Evolutionary conservation across 1,140 invertebrate species (phyloP), one percentile per base, ranked within the genome.

Genomic region (Heliconius himera): DNA sequence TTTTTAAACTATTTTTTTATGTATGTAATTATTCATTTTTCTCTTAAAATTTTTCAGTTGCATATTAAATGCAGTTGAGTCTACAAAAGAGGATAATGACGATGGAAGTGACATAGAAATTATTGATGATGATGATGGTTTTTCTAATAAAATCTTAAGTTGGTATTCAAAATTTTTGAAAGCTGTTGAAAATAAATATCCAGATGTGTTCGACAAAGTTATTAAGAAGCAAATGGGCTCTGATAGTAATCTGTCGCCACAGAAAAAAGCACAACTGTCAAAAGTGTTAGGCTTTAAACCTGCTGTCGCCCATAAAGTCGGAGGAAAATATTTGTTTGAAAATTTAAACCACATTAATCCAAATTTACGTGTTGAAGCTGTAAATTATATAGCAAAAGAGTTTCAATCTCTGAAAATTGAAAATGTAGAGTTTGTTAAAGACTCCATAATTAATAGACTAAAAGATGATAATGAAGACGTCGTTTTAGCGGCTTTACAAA

Each of bases 291-390:
- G 93, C 26, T 96, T 95, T 77, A 95, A 95, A 76, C 93, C 95
- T 4, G 95, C 95, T 29, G 89, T 95, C 1, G 89, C 91, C 0
- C 95, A 95, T 79, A 93, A 94, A 87, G 89, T 95, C 22, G 94
- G 95, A 74, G 93, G 93, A 4, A 92, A 93, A 16, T 95, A 95
- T 22, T 93, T 97, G 0, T 96, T 97, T 79, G 95, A 96, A 85
- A 96, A 96, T 73, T 88, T 97, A 2, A 96, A 96, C 83, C 96
- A 97, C 86, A 90, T 95, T 8, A 96, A 95, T 87, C 83, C 96
- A 0, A 90, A 95, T 74, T 94, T 96, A 71, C 92, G 97, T 81
- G 90, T 96, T 2, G 89, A 95, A 81, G 97, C 96, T 0, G 93
- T 97, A 0, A 94, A 95, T 82, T 95, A 95, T 82, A 93, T 96